A percentile compares a stretch with the other conserved stretches of the same genome.
Conservation (phyloP, 2,797 vertebrate genomes). For the Falco biarmicus region DNA sequence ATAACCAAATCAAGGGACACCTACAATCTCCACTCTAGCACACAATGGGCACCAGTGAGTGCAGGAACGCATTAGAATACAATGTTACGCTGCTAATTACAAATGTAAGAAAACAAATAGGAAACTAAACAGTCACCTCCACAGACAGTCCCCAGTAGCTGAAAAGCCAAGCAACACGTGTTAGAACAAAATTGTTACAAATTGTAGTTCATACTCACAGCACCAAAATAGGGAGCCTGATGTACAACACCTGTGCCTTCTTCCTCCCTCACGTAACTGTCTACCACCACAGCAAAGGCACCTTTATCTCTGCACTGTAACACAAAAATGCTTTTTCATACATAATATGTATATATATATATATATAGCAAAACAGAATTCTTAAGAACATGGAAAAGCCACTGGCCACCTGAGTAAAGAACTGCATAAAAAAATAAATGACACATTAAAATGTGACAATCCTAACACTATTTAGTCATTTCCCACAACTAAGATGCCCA, state of each 20-base stretch:
- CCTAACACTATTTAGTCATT: not conserved
- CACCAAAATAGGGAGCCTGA: slow-evolving; percentile 98
- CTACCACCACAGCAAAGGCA: slow-evolving; percentile 90
- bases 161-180: not conserved
- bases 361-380: not conserved
- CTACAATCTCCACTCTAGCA: not conserved
- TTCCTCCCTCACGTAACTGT: slow-evolving; percentile 94
- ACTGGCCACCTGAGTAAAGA: not conserved
- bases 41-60: not conserved
- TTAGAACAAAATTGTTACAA: not conserved
- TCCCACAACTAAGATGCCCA: not conserved
- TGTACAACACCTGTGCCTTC: slow-evolving; percentile 97
- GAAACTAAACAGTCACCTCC: no score
- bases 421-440: not conserved
- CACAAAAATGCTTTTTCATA: not conserved
- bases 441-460: not conserved
- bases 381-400: not conserved
- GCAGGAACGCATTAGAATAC: not conserved
- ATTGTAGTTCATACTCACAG: slow-evolving; percentile 82
- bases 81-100: not conserved
- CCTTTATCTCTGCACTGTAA: slow-evolving; percentile 86
- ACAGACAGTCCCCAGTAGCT: not conserved
- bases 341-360: no score
- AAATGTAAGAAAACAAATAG: no score
- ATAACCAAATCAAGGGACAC: not conserved